These are phyloP conservation scores for Sebastes itinus DNA, from an alignment of 2,797 vertebrate genomes.

Conservation along the genomic window DNA sequence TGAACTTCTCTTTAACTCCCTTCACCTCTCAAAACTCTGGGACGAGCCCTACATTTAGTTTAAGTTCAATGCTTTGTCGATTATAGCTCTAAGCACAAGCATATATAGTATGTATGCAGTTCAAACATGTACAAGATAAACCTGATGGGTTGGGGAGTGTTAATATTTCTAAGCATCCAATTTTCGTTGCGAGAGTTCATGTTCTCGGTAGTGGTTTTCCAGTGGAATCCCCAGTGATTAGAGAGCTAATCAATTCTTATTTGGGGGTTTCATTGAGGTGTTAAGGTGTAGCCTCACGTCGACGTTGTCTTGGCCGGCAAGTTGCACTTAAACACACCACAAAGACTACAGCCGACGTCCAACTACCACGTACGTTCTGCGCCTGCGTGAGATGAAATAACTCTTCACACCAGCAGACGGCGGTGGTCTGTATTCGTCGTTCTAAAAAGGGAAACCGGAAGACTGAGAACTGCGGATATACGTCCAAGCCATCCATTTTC, in stretches of 20 bases:
- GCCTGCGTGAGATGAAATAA: too few relatives aligned
- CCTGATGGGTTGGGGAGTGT: background rate
- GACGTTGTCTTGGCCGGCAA: too few relatives aligned
- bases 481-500: too few relatives aligned
- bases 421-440: too few relatives aligned
- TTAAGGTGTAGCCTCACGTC: conserved; percentile 7
- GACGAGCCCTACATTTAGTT: background rate
- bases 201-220: conserved; percentile 31
- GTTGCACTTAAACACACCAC: too few relatives aligned
- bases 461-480: too few relatives aligned
- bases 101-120: background rate
- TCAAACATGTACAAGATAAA: background rate
- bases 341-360: too few relatives aligned
- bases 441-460: too few relatives aligned
- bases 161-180: background rate
- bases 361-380: too few relatives aligned
- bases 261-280: conserved; percentile 23
- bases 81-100: background rate
- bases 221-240: conserved; percentile 46
- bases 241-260: conserved; percentile 40
- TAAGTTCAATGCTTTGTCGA: background rate
- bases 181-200: conserved; percentile 9
- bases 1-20: conserved; percentile 41
- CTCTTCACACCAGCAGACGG: too few relatives aligned
- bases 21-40: conserved; percentile 7